Base-by-base conservation (phyloP, 2,888 invertebrate genomes). In the Sturmia bella region DNA sequence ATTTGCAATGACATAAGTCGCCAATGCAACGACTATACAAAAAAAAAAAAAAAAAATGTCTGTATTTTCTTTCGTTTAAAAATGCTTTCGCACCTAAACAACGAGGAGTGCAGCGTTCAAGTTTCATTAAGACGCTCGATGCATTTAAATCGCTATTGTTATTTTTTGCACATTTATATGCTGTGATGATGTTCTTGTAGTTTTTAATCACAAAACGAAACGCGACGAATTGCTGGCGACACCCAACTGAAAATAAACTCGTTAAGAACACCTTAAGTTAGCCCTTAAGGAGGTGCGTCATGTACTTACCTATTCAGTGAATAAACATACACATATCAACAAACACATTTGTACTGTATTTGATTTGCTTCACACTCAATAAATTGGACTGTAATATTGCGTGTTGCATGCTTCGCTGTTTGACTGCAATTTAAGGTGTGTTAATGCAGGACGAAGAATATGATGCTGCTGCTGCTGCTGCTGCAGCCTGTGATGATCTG, bases 181-280 rank as follows among this genome's bases (percentile, higher is more conserved):
- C 45, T 37, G 54, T 45, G 17, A 63, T 74, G 74, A 63, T 78
- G 64, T 74, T 68, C 73, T 69, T 68, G 72, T 74, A 63, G 57
- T 77, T 68, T 72, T 73, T 80, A 83, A 83, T 80, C 76, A 73
- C 24, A 83, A 83, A 88, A 86, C 85, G 85, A 85, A 87, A 87
- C 87, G 89, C 86, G 89, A 84, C 87, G 88, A 88, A 88, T 88
- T 84, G 84, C 37, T 84, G 87, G 88, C 87, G 88, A 89, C 89
- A 88, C 88, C 87, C 88, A 85, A 86, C 83, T 84, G 83, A 86
- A 87, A 88, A 88, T 87, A 88, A 88, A 88, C 85, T 85, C 75
- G 85, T 85, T 87, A 81, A 84, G 83, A 84, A 84, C 84, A 82
- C 76, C 73, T 82, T 75, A 80, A 83, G 81, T 83, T 78, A 82